Conservation (phyloP, 2,113 vertebrate genomes). For the Ivindomyrus marchei region DNA sequence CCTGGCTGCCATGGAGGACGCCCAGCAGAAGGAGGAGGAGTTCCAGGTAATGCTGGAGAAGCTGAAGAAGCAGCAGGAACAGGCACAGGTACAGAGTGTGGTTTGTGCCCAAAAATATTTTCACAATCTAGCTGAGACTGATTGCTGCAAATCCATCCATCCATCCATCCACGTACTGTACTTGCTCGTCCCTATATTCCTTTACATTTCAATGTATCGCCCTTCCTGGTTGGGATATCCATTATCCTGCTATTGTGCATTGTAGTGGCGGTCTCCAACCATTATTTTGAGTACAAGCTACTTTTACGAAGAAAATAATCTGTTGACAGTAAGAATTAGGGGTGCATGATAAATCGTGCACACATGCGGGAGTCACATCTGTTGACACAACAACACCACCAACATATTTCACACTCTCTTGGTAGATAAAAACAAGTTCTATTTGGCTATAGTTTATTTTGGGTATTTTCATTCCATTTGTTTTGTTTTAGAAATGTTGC, state of each 20-base stretch:
- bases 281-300: no score
- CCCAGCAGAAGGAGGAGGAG: conserved; percentile 89
- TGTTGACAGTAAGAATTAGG: no score
- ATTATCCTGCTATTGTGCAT: not conserved
- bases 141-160: no score
- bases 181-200: not conserved
- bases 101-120: not conserved
- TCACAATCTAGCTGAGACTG: not conserved
- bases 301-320: no score
- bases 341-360: not conserved
- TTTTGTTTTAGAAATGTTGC: no score
- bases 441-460: not conserved
- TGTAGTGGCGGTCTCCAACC: no score
- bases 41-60: conserved; percentile 96
- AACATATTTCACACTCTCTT: not conserved
- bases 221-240: not conserved
- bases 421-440: not conserved
- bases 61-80: conserved; percentile 90
- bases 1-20: conserved; percentile 89
- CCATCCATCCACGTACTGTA: no score
- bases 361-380: not conserved
- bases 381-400: not conserved
- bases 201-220: not conserved
- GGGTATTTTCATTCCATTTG: not conserved
- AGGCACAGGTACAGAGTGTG: not conserved